Percentiles rank a stretch among this genome's conserved stretches.
Evolutionary conservation across 2,888 invertebrate genomes (phyloP).

Genomic region (Aleiodes testaceus): DNA sequence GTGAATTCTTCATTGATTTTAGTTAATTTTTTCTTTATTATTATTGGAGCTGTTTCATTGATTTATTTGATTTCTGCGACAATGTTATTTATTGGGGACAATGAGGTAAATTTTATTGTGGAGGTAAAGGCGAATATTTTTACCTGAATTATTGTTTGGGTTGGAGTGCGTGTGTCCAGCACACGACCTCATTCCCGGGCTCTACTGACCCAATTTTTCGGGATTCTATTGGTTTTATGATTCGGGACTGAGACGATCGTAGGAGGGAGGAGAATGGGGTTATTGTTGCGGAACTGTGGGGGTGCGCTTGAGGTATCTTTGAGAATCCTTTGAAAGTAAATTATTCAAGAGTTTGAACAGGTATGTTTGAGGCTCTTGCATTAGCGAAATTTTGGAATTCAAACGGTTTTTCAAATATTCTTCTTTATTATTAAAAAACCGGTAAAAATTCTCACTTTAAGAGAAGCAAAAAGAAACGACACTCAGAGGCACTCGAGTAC

Average conservation of each 20-base stretch:
- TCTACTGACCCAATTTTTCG: constrained; percentile 61
- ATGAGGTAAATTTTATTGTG: neutral
- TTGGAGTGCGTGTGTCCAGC: constrained; percentile 62
- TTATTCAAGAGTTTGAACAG: neutral
- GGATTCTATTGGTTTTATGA: constrained; percentile 40
- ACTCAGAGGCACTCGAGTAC: no score
- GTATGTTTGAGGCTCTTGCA: neutral
- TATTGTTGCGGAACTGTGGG: constrained; percentile 16
- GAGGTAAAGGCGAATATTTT: constrained; percentile 17
- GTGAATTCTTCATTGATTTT: neutral
- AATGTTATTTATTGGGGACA: constrained; percentile 19
- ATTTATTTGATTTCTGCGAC: constrained; percentile 2
- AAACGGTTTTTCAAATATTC: neutral
- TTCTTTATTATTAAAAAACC: no score
- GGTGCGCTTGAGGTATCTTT: neutral
- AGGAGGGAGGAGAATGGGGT: neutral
- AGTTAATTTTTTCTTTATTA: constrained; percentile 1
- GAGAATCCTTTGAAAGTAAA: neutral
- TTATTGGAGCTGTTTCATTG: neutral
- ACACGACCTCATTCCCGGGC: constrained; percentile 63
- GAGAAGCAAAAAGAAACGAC: no score
- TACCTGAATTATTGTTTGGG: constrained; percentile 55
- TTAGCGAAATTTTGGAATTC: neutral
- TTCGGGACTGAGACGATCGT: neutral
- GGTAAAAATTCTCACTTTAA: no score